Conservation (phyloP, 1,140 invertebrate species). For the Popillia japonica region DNA sequence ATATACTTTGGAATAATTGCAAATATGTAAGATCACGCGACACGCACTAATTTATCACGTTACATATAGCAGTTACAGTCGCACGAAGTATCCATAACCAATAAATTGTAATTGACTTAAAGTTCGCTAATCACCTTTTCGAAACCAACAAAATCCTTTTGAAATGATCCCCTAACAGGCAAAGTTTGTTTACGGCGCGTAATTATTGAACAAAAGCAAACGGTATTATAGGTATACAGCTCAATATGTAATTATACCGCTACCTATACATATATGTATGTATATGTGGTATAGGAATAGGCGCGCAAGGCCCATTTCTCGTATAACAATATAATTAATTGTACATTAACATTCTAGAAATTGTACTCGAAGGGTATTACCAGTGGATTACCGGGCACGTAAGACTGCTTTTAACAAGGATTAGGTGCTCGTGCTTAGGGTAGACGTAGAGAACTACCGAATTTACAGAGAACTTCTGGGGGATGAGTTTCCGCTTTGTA, state of each 20-base stretch:
- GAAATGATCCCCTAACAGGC: background rate
- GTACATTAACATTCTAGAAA: conserved; percentile 21
- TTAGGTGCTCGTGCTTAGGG: background rate
- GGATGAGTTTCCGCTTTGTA: background rate
- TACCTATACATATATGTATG: too few species aligned
- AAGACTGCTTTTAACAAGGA: background rate
- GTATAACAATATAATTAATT: conserved; percentile 28
- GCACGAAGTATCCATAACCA: background rate
- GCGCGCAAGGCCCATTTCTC: conserved; percentile 9
- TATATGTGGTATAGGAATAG: too few species aligned
- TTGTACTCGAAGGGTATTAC: conserved; percentile 1
- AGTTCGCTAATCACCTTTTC: background rate
- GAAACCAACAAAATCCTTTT: background rate
- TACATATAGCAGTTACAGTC: background rate
- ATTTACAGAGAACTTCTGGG: background rate
- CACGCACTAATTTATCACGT: background rate
- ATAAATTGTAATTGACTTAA: background rate
- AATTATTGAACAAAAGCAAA: background rate
- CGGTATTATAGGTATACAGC: background rate
- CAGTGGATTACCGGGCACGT: background rate
- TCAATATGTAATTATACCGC: conserved; percentile 17
- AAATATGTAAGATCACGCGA: background rate
- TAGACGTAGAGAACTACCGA: background rate
- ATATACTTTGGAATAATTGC: background rate
- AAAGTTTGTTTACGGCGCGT: background rate